phyloP scores from a whole-genome alignment of 2,888 invertebrate species.

The Cerastis leucographa region DNA sequence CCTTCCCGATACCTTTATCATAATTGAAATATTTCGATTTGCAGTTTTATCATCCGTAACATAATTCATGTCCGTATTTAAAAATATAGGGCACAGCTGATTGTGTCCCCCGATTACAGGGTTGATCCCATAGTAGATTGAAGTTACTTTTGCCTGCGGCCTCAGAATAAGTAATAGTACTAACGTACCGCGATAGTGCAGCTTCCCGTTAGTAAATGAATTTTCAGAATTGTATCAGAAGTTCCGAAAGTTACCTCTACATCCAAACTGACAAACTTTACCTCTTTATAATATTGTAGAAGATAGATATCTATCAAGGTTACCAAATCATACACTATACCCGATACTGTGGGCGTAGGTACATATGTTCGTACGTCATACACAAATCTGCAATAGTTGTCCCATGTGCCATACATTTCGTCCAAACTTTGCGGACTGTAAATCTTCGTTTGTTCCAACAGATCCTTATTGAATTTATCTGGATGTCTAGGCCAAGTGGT shows the following conservation, averaged over 20 bases:
- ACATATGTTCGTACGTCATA: constrained; percentile 51
- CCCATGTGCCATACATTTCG: constrained; percentile 58
- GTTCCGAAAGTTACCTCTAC: no score
- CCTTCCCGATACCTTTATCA: neutral
- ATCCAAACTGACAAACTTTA: no score
- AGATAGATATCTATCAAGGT: neutral
- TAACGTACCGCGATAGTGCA: no score
- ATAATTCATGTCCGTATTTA: no score
- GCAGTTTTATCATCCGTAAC: no score
- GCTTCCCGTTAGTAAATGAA: no score
- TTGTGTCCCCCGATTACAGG: no score
- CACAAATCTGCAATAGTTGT: constrained; percentile 54
- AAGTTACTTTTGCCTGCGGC: no score
- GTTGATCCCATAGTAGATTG: no score
- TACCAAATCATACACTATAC: constrained; percentile 59
- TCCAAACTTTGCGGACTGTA: constrained; percentile 36
- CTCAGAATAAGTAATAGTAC: no score
- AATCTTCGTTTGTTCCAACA: constrained; percentile 53
- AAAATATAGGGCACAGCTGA: no score
- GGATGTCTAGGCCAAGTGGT: constrained; percentile 43
- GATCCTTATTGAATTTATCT: constrained; percentile 34
- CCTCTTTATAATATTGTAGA: neutral
- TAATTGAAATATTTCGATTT: neutral
- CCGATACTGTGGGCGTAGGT: constrained; percentile 71
- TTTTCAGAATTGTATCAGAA: no score